Evolutionary conservation across 2,113 vertebrate species (phyloP), one percentile per base, ranked within the genome.

Genomic region (Sander vitreus): DNA sequence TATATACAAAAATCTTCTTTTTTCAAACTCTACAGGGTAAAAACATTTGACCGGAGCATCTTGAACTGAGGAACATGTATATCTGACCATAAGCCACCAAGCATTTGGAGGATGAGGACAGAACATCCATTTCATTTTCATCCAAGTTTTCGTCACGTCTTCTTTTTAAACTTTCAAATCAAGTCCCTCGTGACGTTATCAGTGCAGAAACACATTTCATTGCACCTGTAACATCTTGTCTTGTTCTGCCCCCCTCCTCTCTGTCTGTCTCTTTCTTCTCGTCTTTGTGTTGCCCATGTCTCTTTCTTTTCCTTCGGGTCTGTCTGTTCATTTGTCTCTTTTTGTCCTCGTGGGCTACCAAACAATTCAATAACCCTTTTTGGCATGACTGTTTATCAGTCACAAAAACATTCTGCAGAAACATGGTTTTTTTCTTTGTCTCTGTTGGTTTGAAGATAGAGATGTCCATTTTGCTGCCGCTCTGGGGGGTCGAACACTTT

Each of bases 381-480:
- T 65, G 58, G 48, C 50, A 13, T 2, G 12, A 18, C 66, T 65
- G 80, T 70, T 78, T 83, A 74, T 70, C 80, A 45, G 67, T 33
- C 47, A 19, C 50, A 54, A 68, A 79, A 83, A 79, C 66, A 18
- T 1, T 48, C 36, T 66, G 10, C 45, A 14, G 3, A 65, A 45
- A n/a, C 64, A 0, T 18, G 16, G 51, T 36, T 72, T 9, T 59
- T 47, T 25, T 33, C 16, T 73, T 4, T 79, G 30, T 69, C 79
- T 80, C 75, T 79, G 79, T 19, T 59, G 83, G 79, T 67, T 81
- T 85, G 67, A 79, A 58, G 71, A 82, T 72, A 81, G 23, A 59
- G 53, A 14, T 5, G 60, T 81, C 71, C 54, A 58, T 59, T 68
- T 60, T 68, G 54, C 27, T 9, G 15, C 47, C 60, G 25, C 78